Conservation (phyloP, 2,113 vertebrate genomes). For the Halcyon senegalensis region DNA sequence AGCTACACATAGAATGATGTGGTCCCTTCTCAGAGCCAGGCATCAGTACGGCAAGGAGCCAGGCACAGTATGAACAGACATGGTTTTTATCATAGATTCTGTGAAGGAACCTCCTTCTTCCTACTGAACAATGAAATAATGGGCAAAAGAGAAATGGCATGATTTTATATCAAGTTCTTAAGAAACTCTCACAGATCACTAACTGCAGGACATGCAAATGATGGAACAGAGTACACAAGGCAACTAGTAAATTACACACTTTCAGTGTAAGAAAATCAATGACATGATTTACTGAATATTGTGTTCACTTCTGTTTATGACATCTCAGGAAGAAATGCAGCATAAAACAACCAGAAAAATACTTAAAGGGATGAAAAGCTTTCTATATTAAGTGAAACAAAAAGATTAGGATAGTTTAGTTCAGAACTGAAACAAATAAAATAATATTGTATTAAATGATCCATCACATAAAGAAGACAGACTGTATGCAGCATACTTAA, state of each 20-base stretch:
- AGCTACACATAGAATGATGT: neutral
- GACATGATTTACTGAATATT: neutral
- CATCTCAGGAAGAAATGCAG: conserved; percentile 14
- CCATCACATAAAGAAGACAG: neutral
- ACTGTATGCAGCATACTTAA: neutral
- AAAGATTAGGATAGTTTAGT: conserved; percentile 23
- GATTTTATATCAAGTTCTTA: neutral
- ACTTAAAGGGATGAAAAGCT: neutral
- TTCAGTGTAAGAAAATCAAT: conserved; percentile 2
- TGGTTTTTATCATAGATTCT: neutral
- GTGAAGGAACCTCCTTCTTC: neutral
- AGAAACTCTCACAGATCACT: neutral
- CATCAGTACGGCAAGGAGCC: neutral
- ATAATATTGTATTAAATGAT: conserved; percentile 11
- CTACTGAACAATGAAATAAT: neutral
- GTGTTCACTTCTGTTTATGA: conserved; percentile 13
- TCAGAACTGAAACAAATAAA: conserved; percentile 36
- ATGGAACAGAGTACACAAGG: neutral
- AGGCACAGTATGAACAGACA: rapidly evolving
- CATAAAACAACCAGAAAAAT: neutral
- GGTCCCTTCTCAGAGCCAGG: neutral
- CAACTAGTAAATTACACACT: neutral
- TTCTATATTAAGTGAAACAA: conserved; percentile 41
- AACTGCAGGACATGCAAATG: neutral
- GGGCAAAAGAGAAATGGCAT: neutral